Conservation (phyloP, 2,113 vertebrate species). For the Ptyas mucosa region DNA sequence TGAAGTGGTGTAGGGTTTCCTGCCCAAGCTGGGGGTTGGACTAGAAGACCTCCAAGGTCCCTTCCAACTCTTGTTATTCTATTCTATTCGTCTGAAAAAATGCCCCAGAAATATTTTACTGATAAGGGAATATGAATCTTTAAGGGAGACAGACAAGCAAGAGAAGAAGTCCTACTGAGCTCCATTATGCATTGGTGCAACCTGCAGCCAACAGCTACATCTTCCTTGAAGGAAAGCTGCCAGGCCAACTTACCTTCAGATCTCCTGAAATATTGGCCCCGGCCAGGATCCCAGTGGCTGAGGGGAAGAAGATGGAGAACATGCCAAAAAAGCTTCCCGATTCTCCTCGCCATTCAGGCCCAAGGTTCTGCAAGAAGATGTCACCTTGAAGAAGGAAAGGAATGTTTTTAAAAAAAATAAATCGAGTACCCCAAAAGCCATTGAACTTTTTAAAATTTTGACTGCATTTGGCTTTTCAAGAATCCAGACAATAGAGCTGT, state of each 20-base stretch:
- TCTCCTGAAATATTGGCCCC: slow-evolving; percentile 76
- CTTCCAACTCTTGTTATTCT: too few species aligned
- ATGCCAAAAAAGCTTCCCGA: slow-evolving; percentile 66
- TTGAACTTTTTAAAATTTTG: background rate
- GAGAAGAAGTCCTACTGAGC: too few species aligned
- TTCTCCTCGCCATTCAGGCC: slow-evolving; percentile 53
- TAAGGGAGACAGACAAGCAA: background rate
- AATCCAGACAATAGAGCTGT: background rate
- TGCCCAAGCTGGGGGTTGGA: too few species aligned
- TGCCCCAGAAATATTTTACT: background rate
- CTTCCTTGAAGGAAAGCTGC: background rate
- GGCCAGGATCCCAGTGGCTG: slow-evolving; percentile 70
- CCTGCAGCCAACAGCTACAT: too few species aligned
- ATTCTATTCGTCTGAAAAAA: background rate
- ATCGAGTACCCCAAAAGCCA: background rate
- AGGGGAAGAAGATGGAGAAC: slow-evolving; percentile 79
- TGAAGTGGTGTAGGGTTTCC: too few species aligned
- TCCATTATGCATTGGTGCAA: too few species aligned
- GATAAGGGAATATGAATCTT: background rate
- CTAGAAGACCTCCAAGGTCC: too few species aligned
- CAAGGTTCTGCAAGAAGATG: slow-evolving; percentile 68
- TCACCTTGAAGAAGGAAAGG: slow-evolving; percentile 50
- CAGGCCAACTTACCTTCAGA: slow-evolving; percentile 60
- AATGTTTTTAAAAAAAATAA: background rate
- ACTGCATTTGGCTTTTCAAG: background rate